phyloP scores from a whole-genome alignment of 2,797 vertebrate species.

The Pangasius macronema region DNA sequence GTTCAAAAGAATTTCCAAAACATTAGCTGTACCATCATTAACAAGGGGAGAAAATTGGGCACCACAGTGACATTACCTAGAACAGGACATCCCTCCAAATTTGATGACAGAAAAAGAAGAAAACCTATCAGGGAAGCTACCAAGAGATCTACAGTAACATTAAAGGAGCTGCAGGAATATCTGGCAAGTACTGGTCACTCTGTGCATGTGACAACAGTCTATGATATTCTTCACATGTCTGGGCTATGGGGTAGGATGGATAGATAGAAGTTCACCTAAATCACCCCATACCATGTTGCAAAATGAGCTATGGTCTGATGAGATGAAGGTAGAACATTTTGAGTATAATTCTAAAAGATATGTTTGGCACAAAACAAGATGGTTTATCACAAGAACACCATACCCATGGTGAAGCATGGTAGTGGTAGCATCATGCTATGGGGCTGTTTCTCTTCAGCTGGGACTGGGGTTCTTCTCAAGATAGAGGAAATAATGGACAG shows the following conservation, averaged over 20 bases:
- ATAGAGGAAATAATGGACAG: too few relatives aligned
- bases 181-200: too few relatives aligned
- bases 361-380: background rate
- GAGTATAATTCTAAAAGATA: background rate
- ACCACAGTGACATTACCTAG: background rate
- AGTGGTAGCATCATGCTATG: background rate
- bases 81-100: background rate
- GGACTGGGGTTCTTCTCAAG: too few relatives aligned
- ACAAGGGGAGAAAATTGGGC: background rate
- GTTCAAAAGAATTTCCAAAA: background rate
- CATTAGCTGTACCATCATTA: background rate
- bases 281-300: too few relatives aligned
- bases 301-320: too few relatives aligned
- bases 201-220: too few relatives aligned
- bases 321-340: background rate
- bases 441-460: too few relatives aligned
- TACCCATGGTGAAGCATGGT: background rate
- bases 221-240: too few relatives aligned
- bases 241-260: too few relatives aligned
- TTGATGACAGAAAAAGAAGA: background rate
- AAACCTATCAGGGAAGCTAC: background rate
- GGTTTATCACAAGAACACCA: background rate
- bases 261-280: too few relatives aligned
- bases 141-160: too few relatives aligned
- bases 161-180: too few relatives aligned